Base-by-base conservation (phyloP, 2,797 vertebrate genomes). In the Sebastiscus tertius region DNA sequence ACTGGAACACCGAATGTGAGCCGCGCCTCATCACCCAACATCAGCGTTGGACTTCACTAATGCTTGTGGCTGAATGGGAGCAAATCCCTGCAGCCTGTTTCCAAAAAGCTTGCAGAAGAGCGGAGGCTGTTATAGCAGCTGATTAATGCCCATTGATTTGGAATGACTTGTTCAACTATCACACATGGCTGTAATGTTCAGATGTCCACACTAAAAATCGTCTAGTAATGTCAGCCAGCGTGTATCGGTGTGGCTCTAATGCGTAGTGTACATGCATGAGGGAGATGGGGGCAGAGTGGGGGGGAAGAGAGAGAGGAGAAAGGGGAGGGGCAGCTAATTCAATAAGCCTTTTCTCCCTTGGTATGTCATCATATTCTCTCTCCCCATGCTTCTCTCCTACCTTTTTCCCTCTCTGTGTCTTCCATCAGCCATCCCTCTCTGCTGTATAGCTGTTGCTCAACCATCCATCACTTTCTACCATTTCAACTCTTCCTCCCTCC, bases 341-440 rank as follows among this genome's bases (percentile, higher is more conserved):
- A 88, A 85, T 88, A 70, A 86, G 66, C 54, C 36, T 42, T 66
- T 39, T 36, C 62, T 79, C 66, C 63, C 58, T 65, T 71, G 52
- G 66, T 70, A 64, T 84, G 75, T 62, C 81, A 84, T 86, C 75
- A 74, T 82, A 66, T n/a, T 73, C 24, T 72, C 56, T 78, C 80
- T 66, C 60, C 4, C 31, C 5, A 22, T 69, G 46, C 36, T 46
- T 61, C 55, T 56, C 64, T 75, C n/a, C 70, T 74, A 26, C 54
- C 26, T 84, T 63, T 72, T 59, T 81, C 81, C 67, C 58, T 64
- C 75, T 73, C 31, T 31, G 33, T 49, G 65, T 88, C 60, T 31
- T 80, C 80, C 42, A 65, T 55, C 67, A 54, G 26, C 68, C 20
- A 33, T 10, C 33, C 34, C 9, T 61, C 67, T 62, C 72, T 56